These are phyloP conservation scores for Gymnothorax reevesii DNA, from an alignment of 2,797 vertebrate genomes.

Conservation along the genomic window DNA sequence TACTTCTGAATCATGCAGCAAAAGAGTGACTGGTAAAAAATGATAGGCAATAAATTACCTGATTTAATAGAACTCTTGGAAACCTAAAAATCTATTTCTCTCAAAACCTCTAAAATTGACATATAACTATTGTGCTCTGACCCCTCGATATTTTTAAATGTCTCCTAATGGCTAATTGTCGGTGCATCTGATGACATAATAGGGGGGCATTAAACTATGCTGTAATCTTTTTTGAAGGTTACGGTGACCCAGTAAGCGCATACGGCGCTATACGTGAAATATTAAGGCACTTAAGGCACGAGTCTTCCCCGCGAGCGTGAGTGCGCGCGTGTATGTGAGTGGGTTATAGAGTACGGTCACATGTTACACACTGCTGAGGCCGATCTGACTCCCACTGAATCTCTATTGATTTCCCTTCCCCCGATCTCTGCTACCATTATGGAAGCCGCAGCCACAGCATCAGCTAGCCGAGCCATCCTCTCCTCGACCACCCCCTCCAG, in stretches of 20 bases:
- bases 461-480: slow-evolving; percentile 18
- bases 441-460: slow-evolving; percentile 49
- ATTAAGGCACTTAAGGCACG: not conserved
- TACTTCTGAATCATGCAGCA: no score
- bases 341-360: slow-evolving; percentile 74
- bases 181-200: no score
- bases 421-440: slow-evolving; percentile 66
- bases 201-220: slow-evolving; percentile 68
- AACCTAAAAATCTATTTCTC: no score
- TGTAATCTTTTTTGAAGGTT: slow-evolving; percentile 71
- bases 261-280: not conserved
- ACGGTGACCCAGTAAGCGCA: slow-evolving; percentile 41
- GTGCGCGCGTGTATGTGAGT: slow-evolving; percentile 58
- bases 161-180: no score
- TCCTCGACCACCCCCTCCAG: slow-evolving; percentile 2
- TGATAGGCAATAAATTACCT: no score
- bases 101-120: no score
- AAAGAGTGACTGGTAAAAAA: no score
- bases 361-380: slow-evolving; percentile 80
- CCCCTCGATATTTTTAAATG: no score
- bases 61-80: no score
- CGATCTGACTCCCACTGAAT: slow-evolving; percentile 83
- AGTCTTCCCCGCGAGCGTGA: not conserved
- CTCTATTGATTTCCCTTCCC: slow-evolving; percentile 82
- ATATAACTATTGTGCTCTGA: no score